These are phyloP conservation scores for Luperina nickerlii DNA, from an alignment of 2,888 invertebrate genomes.

Conservation along the genomic window DNA sequence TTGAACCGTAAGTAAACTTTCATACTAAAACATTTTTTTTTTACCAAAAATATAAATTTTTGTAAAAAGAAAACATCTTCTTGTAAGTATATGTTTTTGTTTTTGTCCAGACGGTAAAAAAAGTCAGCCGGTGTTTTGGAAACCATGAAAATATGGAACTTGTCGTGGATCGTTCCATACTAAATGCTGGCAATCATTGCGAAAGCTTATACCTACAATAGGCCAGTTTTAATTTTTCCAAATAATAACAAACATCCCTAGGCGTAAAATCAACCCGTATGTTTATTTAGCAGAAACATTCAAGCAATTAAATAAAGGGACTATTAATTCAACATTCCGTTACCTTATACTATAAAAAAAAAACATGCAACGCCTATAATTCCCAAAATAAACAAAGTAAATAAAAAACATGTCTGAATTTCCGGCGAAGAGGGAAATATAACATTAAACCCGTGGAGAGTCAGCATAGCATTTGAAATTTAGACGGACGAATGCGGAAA, in stretches of 20 bases:
- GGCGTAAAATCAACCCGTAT: not conserved
- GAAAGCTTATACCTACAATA: not conserved
- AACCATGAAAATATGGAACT: not conserved
- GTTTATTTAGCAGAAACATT: not conserved
- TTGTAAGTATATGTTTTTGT: too few relatives aligned
- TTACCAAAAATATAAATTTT: too few relatives aligned
- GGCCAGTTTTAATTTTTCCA: too few relatives aligned
- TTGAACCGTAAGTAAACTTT: too few relatives aligned
- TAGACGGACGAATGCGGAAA: slow-evolving; percentile 77
- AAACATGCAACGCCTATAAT: slow-evolving; percentile 38
- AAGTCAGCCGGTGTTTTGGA: too few relatives aligned
- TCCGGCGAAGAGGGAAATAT: slow-evolving; percentile 71
- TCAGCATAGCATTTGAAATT: slow-evolving; percentile 78
- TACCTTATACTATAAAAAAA: slow-evolving; percentile 11
- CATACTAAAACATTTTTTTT: too few relatives aligned
- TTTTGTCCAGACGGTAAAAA: too few relatives aligned
- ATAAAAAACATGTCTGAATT: slow-evolving; percentile 71
- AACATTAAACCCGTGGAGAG: slow-evolving; percentile 77
- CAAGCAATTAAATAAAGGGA: not conserved
- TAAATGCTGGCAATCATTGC: not conserved
- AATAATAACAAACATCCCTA: not conserved
- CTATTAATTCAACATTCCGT: not conserved
- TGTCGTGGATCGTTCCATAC: not conserved
- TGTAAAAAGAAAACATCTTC: too few relatives aligned
- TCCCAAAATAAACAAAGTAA: slow-evolving; percentile 67